Evolutionary conservation across 2,888 invertebrate species (phyloP).

Genomic region (Lepas anatifera): DNA sequence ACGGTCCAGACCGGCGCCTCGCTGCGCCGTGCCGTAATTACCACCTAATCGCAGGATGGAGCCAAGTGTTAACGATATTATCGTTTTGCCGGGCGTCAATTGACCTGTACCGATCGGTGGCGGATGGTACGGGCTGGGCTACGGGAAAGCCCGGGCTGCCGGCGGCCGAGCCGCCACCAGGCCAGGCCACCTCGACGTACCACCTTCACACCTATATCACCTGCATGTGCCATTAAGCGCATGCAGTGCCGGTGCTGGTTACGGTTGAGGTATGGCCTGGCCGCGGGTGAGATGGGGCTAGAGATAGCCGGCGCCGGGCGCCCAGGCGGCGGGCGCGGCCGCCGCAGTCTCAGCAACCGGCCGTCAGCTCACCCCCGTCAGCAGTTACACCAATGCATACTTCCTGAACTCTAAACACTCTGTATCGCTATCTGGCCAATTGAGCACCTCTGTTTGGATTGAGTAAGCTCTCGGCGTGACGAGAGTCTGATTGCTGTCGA

Average conservation of each 20-base stretch:
- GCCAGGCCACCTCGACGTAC: neutral
- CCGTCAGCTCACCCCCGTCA: too few relatives aligned
- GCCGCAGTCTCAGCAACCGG: too few relatives aligned
- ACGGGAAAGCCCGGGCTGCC: too few relatives aligned
- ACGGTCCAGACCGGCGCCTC: neutral
- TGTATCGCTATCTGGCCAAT: too few relatives aligned
- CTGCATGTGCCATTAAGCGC: neutral
- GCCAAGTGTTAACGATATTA: slow-evolving; percentile 12
- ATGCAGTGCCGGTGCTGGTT: neutral
- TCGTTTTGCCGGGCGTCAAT: slow-evolving; percentile 8
- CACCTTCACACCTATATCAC: neutral
- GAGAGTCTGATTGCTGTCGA: too few relatives aligned
- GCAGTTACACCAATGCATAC: too few relatives aligned
- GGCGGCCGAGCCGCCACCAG: neutral
- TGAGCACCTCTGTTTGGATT: too few relatives aligned
- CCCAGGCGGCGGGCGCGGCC: too few relatives aligned
- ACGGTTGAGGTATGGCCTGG: neutral
- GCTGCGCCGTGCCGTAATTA: too few relatives aligned
- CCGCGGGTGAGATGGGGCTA: neutral
- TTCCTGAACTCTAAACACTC: too few relatives aligned
- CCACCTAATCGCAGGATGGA: slow-evolving; percentile 6
- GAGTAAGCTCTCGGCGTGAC: too few relatives aligned
- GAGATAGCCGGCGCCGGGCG: neutral
- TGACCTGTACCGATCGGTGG: neutral
- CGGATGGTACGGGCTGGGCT: too few relatives aligned